phyloP scores from a whole-genome alignment of 2,113 vertebrate species.

The sheep (Ovis aries) region ARS-UI_Ramb_v3.0 NC_056072.1:6795001-6795500 shows the following conservation, averaged over 20 bases:
- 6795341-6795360: not conserved
- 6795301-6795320: not conserved
- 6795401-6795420: not conserved
- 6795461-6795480: not conserved
- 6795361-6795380: not conserved
- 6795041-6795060: not conserved
- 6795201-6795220: not conserved
- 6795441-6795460: not conserved
- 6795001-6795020: not conserved
- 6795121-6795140: not conserved
- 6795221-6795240: conserved; percentile 15
- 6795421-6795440: not conserved
- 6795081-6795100: not conserved
- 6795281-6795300: not conserved
- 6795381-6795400: not conserved
- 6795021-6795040: not conserved
- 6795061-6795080: not conserved
- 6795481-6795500: not conserved
- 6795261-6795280: not conserved
- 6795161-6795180: not conserved
- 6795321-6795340: not conserved
- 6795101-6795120: not conserved
- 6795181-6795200: not conserved
- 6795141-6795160: not conserved
- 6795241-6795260: not conserved